Evolutionary conservation across 2,797 vertebrate species (phyloP).

Genomic region (Pseudochromis fuscus): DNA sequence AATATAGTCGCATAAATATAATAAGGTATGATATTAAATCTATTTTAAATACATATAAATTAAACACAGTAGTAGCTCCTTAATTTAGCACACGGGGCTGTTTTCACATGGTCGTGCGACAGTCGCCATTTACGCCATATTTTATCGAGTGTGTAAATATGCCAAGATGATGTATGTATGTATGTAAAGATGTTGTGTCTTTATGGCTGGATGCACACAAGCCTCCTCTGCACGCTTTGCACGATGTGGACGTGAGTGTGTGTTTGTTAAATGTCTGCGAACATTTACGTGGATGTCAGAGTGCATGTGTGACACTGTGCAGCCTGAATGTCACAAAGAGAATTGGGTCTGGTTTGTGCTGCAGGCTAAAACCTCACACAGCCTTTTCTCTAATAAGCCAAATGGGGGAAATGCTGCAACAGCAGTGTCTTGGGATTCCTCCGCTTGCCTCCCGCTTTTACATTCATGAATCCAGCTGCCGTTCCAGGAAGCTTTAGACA

Average conservation of each 20-base stretch:
- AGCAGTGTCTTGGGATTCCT: constrained; percentile 64
- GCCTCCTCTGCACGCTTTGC: constrained; percentile 32
- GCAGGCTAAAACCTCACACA: constrained; percentile 71
- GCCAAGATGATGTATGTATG: constrained; percentile 61
- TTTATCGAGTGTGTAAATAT: constrained; percentile 68
- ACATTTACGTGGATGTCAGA: constrained; percentile 63
- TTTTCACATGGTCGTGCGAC: constrained; percentile 36
- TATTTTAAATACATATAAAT: constrained; percentile 65
- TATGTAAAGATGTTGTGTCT: constrained; percentile 50
- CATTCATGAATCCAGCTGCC: constrained; percentile 51
- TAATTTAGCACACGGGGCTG: constrained; percentile 47
- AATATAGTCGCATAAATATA: constrained; percentile 69
- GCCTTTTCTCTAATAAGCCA: constrained; percentile 71
- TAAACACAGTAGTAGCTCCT: constrained; percentile 46
- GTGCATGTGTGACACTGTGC: constrained; percentile 69
- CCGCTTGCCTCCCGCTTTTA: constrained; percentile 57
- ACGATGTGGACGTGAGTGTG: constrained; percentile 37
- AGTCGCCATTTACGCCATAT: constrained; percentile 50
- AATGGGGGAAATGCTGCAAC: constrained; percentile 64
- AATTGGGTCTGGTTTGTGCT: constrained; percentile 79
- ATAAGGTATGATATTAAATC: constrained; percentile 57
- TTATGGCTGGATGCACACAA: constrained; percentile 53
- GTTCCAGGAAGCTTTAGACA: constrained; percentile 40
- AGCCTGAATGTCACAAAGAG: constrained; percentile 72
- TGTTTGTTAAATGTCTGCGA: constrained; percentile 60